Base-by-base conservation (phyloP, 2,113 vertebrate species). In the Ochotona princeps region DNA sequence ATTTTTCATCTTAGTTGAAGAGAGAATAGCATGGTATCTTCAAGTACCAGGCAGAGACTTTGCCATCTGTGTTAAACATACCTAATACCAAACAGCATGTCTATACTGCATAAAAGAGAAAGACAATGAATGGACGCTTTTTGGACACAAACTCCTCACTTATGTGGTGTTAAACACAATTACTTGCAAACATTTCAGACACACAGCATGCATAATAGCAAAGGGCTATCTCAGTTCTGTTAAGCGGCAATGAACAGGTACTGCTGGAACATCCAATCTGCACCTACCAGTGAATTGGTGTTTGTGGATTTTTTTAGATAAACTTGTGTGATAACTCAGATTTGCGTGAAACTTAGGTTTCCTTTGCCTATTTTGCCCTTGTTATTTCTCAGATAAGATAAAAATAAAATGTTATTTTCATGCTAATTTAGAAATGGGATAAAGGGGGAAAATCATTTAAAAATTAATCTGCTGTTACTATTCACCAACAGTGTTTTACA, bases 61-160 rank as follows among this genome's bases (percentile, higher is more conserved):
- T n/a, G 6, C 72, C 32, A 38, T 87, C 79, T 90, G 21, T 69
- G n/a, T 83, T 85, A 92, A 87, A 90, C 86, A 74, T 1, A 63
- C n/a, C 38, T n/a, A 67, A 14, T 54, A 2, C 20, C 32, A 75
- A 66, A 54, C 9, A 57, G 26, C 30, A 87, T 63, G 38, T 23
- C 57, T 73, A 47, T 76, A 67, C 2, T 14, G 35, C 89, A 66
- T 60, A 12, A 70, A 73, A 82, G 47, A 3, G n/a, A 79, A 57
- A 78, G n/a, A 18, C 80, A 84, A 83, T 79, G 28, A 91, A 51
- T 60, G 12, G 72, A 23, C 83, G 47, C 14, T 83, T 65, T 83
- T 54, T 61, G 11, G 63, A 60, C n/a, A 70, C 63, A 67, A 92
- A 87, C 28, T 30, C n/a, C 25, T 76, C 82, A 18, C 9, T 61